Evolutionary conservation across 2,113 vertebrate genomes (phyloP), one percentile per base, ranked within the genome.

Genomic region (Rhea americana): DNA sequence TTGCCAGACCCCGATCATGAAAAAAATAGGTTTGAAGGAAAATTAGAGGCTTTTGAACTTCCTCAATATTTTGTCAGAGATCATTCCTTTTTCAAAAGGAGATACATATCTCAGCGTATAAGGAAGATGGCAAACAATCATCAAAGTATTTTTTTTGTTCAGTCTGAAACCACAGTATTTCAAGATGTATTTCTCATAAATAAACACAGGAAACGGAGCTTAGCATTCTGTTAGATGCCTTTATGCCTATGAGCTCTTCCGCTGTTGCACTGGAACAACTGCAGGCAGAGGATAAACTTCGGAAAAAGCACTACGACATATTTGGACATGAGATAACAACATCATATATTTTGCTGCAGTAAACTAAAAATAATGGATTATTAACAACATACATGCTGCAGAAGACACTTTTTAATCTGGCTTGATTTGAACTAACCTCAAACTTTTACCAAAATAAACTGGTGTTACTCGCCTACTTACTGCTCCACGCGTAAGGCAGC

Each of bases 1-100:
- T 43, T 89, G 65, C 35, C 39, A 2, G 2, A 39, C 39, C 41
- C 55, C 39, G 59, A 77, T 76, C 45, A 78, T 1, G 56, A 85
- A 28, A 91, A 93, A 95, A 96, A 90, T 68, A 80, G 70, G 74
- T 93, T 87, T 58, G 55, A 78, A 85, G 84, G 65, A 94, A 93
- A 95, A 91, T 96, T 79, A 85, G 79, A 94, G 48, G 55, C 7
- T 82, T 87, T 74, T 92, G 66, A 95, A 77, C 65, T 90, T 92
- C 62, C 87, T 59, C 58, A 48, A 48, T 43, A 73, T 87, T 87
- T 82, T 87, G 65, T 30, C 68, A 79, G 73, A 88, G 91, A 76
- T 91, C 92, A 61, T 5, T 48, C 67, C 55, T 56, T 30, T 51
- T 80, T 72, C 62, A 68, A 91, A 93, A 35, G 70, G 61, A 48